phyloP scores from a whole-genome alignment of 2,113 vertebrate species.

The Crocuta crocuta region DNA sequence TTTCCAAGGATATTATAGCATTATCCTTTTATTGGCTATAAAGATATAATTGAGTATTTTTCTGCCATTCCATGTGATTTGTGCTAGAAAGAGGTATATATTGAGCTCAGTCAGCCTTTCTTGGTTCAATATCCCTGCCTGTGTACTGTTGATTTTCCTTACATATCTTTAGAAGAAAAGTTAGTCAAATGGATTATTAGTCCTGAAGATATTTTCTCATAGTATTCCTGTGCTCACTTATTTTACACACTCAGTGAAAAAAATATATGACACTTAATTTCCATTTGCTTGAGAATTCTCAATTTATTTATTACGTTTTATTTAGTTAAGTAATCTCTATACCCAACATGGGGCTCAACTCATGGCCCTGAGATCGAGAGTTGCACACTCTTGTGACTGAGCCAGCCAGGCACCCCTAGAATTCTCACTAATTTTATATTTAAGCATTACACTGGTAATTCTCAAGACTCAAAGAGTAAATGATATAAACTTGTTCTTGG shows the following conservation, averaged over 20 bases:
- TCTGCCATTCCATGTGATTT: constrained; percentile 3
- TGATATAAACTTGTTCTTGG: background rate
- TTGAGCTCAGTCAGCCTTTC: background rate
- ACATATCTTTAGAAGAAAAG: background rate
- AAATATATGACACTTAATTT: background rate
- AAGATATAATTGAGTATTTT: constrained; percentile 26
- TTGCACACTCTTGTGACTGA: no score
- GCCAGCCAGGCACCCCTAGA: background rate
- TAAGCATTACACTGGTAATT: background rate
- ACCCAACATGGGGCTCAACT: no score
- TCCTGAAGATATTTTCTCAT: background rate
- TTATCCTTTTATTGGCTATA: constrained; percentile 1
- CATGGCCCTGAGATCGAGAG: no score
- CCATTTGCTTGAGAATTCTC: constrained; percentile 7
- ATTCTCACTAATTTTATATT: constrained; percentile 6
- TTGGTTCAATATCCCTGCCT: background rate
- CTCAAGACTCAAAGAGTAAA: background rate
- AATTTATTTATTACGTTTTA: background rate
- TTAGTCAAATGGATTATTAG: background rate
- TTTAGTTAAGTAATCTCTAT: no score
- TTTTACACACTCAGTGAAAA: background rate
- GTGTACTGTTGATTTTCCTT: constrained; percentile 8
- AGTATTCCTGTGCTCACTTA: background rate
- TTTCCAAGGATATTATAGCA: background rate
- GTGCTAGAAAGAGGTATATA: background rate